Base-by-base conservation (phyloP, 2,888 invertebrate genomes). In the Euplagia quadripunctaria region DNA sequence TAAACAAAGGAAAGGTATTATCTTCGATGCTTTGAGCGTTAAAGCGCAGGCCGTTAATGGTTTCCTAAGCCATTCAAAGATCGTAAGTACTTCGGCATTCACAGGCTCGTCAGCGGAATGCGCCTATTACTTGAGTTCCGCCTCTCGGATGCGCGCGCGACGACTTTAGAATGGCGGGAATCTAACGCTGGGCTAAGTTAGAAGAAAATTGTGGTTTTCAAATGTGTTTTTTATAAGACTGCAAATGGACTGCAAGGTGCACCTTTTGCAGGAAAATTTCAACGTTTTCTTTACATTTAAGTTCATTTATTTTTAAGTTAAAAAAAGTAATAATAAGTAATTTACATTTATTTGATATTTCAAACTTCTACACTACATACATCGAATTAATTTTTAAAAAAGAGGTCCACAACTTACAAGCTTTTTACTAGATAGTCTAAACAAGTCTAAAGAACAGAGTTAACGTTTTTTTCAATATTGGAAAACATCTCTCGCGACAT, bases 81-180 rank as follows among this genome's bases (percentile, higher is more conserved):
- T 87, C 85, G 90, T 89, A 89, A 90, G 87, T 85, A 81, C 86
- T 88, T 86, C 85, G 84, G 90, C 88, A 90, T 93, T 93, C 92
- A 91, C 92, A 90, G 89, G 88, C 88, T 84, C 80, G 86, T 81
- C 87, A 82, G 86, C 85, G 93, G 94, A 93, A 93, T 93, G 94
- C 88, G 92, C 90, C 88, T 91, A 91, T 93, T 92, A 91, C 92
- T 88, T 79, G 89, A 91, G 93, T 94, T 94, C 94, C 93, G 94
- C 93, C 91, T 93, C 87, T 89, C 83, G 85, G 89, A 89, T 91
- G 90, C 88, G 90, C 84, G 82, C 80, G 87, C 86, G 86, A 81
- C 84, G 86, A 82, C 85, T 84, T 80, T 87, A 90, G 88, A 90
- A 92, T 91, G 90, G 90, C 90, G 89, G 91, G 90, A 90, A 91